These are phyloP conservation scores for Euura lappo DNA, from an alignment of 1,140 invertebrate genomes.

Conservation along the genomic window DNA sequence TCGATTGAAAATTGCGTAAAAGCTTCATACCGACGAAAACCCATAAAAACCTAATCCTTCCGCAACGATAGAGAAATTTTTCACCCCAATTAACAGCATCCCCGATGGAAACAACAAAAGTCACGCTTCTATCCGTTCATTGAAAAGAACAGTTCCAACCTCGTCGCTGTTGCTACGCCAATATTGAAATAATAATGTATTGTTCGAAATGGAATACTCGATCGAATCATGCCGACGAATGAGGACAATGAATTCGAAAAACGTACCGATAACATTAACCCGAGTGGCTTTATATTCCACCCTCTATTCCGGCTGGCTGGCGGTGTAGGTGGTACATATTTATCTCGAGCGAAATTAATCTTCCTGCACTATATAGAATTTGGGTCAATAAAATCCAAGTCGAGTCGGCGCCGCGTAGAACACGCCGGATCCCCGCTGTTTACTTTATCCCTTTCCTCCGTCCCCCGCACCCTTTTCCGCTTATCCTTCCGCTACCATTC, in stretches of 20 bases:
- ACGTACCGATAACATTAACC: background rate
- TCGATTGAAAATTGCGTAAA: background rate
- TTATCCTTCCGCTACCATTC: constrained; percentile 9
- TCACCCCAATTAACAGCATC: no score
- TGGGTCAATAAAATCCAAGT: constrained; percentile 4
- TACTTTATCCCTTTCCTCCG: constrained; percentile 17
- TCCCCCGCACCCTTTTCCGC: constrained; percentile 18
- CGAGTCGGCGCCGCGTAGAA: background rate
- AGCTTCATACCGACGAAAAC: no score
- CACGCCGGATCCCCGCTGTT: background rate
- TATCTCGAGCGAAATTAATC: constrained; percentile 1
- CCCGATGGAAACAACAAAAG: no score
- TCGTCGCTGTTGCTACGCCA: no score
- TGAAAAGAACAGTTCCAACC: no score
- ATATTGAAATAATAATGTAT: no score
- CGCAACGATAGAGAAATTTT: no score
- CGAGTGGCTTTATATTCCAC: background rate
- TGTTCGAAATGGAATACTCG: no score
- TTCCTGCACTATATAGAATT: background rate
- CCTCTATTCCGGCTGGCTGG: background rate
- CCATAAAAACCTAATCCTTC: no score
- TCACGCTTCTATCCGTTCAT: no score
- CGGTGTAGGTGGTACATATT: background rate
- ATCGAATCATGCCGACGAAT: no score
- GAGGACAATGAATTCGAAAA: background rate